Percentiles rank a stretch among this genome's conserved stretches.
Evolutionary conservation across 53 echinoderm and acorn worm species (phyloP).

Genomic region (Astropecten irregularis): DNA sequence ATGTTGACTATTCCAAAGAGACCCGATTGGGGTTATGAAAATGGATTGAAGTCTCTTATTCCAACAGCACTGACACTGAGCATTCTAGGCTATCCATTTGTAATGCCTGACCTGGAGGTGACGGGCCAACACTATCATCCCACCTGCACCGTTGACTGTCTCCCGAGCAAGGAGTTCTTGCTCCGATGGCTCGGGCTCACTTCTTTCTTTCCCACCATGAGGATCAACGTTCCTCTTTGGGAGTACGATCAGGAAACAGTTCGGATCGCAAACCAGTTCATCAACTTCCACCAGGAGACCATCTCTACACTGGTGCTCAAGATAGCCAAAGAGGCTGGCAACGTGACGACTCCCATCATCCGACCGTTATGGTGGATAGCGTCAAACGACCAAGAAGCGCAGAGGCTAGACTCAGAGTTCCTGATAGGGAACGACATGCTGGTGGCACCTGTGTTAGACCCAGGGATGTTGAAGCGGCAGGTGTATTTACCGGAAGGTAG

Average conservation of each 20-base stretch:
- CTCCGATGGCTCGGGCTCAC: constrained; percentile 80
- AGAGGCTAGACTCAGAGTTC: constrained; percentile 80
- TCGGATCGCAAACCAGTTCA: constrained; percentile 56
- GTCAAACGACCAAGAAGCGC: constrained; percentile 41
- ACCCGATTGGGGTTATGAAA: constrained; percentile 67
- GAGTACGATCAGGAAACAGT: constrained; percentile 66
- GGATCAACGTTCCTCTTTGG: constrained; percentile 70
- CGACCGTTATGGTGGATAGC: constrained; percentile 88
- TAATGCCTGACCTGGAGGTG: constrained; percentile 75
- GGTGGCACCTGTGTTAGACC: constrained; percentile 76
- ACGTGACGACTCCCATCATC: constrained; percentile 68
- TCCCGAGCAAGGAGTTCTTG: constrained; percentile 74
- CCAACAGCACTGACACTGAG: constrained; percentile 83
- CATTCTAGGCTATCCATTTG: constrained; percentile 85
- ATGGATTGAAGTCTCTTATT: constrained; percentile 85
- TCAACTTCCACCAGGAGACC: constrained; percentile 66
- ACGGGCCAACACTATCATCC: constrained; percentile 7
- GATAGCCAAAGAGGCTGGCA: constrained; percentile 35
- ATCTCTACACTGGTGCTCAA: constrained; percentile 51
- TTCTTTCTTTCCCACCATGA: constrained; percentile 93
- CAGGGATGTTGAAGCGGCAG: constrained; percentile 48
- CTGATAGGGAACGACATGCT: constrained; percentile 82
- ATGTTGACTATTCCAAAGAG: constrained; percentile 65
- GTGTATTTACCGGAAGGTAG: constrained; percentile 87
- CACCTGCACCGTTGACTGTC: constrained; percentile 23